Evolutionary conservation across 2,113 vertebrate genomes (phyloP).

Genomic region (Capreolus pygargus): DNA sequence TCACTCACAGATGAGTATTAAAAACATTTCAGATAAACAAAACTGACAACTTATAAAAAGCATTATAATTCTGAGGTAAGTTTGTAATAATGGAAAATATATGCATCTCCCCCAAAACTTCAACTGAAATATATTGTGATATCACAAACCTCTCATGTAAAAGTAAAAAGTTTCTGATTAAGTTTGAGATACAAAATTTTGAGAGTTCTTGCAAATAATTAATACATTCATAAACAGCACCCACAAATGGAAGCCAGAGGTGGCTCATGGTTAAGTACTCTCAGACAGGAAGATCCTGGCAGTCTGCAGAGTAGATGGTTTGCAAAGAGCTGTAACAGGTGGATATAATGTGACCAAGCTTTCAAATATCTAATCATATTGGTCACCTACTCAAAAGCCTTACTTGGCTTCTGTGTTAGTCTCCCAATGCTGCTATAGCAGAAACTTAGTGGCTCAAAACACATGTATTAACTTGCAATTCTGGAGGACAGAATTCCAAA

Average conservation of each 20-base stretch:
- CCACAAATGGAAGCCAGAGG: neutral
- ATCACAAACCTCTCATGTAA: neutral
- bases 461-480: neutral
- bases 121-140: neutral
- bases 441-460: neutral
- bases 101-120: neutral
- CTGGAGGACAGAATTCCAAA: neutral
- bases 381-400: neutral
- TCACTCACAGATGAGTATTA: neutral
- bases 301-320: neutral
- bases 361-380: neutral
- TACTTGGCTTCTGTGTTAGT: neutral
- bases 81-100: neutral
- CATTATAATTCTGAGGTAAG: neutral
- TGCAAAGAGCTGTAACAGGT: neutral
- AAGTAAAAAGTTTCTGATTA: neutral
- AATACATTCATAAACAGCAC: neutral
- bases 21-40: slow-evolving; percentile 23
- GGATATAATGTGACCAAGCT: neutral
- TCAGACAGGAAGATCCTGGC: neutral
- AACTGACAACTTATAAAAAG: slow-evolving; percentile 10
- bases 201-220: neutral
- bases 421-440: neutral
- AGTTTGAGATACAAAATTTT: neutral
- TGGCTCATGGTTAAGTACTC: neutral